These are phyloP conservation scores for Reticulitermes speratus DNA, from an alignment of 1,140 invertebrate genomes.

Conservation along the genomic window DNA sequence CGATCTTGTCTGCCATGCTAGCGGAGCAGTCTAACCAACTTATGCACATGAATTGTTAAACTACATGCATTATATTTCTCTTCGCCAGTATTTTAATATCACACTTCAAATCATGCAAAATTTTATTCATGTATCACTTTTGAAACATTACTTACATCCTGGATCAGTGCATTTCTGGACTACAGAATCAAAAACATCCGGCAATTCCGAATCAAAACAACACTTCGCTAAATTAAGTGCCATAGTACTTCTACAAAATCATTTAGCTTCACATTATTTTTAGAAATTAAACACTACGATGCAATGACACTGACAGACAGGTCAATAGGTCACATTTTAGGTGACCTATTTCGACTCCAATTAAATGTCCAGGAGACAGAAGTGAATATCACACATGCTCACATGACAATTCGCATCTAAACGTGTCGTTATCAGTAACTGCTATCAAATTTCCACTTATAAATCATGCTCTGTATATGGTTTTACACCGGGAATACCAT, in stretches of 20 bases:
- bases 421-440: background rate
- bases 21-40: constrained; percentile 7
- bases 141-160: constrained; percentile 64
- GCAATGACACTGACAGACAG: background rate
- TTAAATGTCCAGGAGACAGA: background rate
- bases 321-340: background rate
- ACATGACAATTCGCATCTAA: background rate
- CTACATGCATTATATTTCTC: background rate
- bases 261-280: background rate
- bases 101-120: background rate
- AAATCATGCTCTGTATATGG: background rate
- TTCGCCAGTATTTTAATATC: no score
- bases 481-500: background rate
- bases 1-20: background rate
- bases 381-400: background rate
- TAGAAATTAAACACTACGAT: background rate
- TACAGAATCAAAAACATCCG: constrained; percentile 70
- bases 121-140: background rate
- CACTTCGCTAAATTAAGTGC: constrained; percentile 68
- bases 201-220: constrained; percentile 72
- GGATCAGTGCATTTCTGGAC: constrained; percentile 76
- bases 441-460: background rate
- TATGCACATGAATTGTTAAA: background rate
- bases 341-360: background rate
- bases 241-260: background rate